A percentile compares a stretch with the other conserved stretches of the same genome.
These are phyloP conservation scores for Steromphala cineraria DNA, from an alignment of 2,888 invertebrate species.

Conservation along the genomic window DNA sequence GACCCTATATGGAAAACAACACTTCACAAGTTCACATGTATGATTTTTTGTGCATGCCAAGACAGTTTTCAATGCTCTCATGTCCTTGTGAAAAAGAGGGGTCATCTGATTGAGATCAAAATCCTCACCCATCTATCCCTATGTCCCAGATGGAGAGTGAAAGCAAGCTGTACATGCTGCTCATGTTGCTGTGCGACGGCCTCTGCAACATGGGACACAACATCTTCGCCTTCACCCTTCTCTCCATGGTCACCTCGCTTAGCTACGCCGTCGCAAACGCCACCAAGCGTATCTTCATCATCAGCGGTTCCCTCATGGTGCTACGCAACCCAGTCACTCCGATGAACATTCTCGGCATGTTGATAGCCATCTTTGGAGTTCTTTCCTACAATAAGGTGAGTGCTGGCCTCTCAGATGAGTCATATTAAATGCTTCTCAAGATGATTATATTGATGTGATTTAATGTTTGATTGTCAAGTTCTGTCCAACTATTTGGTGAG, in stretches of 20 bases:
- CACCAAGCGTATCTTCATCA: constrained; percentile 92
- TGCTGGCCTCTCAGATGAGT: too few species aligned
- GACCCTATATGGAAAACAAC: too few species aligned
- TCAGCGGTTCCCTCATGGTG: constrained; percentile 89
- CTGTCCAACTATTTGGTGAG: too few species aligned
- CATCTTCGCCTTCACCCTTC: constrained; percentile 93
- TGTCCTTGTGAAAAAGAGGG: too few species aligned
- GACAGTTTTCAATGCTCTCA: too few species aligned
- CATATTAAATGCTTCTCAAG: too few species aligned
- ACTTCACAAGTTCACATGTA: too few species aligned
- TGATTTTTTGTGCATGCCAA: too few species aligned
- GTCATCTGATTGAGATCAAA: too few species aligned
- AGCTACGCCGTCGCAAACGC: constrained; percentile 97
- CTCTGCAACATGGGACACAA: constrained; percentile 95
- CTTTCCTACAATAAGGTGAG: constrained; percentile 93
- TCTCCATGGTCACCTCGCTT: constrained; percentile 91
- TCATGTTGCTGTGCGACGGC: constrained; percentile 86
- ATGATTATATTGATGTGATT: too few species aligned
- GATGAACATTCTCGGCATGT: constrained; percentile 92
- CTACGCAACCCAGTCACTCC: constrained; percentile 93
- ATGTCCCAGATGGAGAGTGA: constrained; percentile 61
- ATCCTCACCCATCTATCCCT: neutral
- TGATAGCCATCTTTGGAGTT: constrained; percentile 91
- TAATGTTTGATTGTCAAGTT: neutral
- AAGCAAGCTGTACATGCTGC: constrained; percentile 54